Conservation (phyloP, 2,888 invertebrate genomes). For the Diogma glabrata region DNA sequence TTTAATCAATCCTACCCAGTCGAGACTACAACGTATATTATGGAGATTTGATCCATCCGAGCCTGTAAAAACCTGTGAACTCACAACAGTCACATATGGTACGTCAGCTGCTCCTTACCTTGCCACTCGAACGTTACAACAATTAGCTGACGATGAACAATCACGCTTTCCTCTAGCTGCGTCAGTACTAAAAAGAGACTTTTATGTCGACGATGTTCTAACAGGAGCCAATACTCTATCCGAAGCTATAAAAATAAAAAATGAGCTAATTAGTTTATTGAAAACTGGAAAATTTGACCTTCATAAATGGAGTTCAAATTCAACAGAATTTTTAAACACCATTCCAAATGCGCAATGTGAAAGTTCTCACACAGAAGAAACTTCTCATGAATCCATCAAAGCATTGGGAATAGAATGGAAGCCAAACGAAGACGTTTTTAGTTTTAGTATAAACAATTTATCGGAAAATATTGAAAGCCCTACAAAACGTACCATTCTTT, state of each 20-base stretch:
- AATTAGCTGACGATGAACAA: background rate
- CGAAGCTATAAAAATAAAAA: background rate
- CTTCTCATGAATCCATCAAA: background rate
- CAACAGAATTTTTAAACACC: background rate
- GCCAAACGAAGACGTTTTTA: background rate
- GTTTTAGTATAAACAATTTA: background rate
- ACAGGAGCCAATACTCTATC: background rate
- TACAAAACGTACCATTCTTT: background rate
- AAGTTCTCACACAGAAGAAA: background rate
- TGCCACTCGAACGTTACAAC: no score
- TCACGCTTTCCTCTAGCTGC: background rate
- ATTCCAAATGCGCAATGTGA: background rate
- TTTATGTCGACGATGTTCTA: background rate
- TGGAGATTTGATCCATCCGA: background rate
- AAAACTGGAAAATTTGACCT: background rate
- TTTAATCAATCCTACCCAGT: background rate
- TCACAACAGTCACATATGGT: no score
- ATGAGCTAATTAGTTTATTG: background rate
- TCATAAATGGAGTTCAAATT: background rate
- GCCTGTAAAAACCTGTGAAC: background rate
- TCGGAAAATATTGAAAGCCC: background rate
- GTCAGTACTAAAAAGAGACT: background rate
- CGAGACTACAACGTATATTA: background rate
- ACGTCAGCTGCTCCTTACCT: no score
- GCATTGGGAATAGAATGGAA: background rate